Conservation (phyloP, 2,888 invertebrate species). For the Glyphotaelius pellucidus region DNA sequence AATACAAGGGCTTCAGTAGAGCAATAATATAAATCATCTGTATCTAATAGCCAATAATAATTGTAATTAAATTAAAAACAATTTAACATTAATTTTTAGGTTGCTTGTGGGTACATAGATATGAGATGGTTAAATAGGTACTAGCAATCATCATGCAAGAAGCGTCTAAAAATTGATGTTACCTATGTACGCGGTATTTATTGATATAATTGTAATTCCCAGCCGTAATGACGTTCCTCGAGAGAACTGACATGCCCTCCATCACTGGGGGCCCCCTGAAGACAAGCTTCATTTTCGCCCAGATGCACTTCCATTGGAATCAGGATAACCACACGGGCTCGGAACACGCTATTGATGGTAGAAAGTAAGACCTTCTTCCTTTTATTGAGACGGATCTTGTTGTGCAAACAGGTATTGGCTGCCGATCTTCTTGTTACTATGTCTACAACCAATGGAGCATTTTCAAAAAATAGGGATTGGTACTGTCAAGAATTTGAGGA, state of each 20-base stretch:
- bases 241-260: constrained; percentile 77
- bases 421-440: not conserved
- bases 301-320: constrained; percentile 90
- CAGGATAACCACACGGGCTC: constrained; percentile 86
- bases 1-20: too few species aligned
- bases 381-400: not conserved
- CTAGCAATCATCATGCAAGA: too few species aligned
- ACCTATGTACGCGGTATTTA: not conserved
- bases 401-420: not conserved
- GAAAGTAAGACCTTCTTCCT: constrained; percentile 74
- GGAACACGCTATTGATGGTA: constrained; percentile 87
- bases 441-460: not conserved
- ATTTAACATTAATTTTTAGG: too few species aligned
- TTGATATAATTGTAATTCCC: constrained; percentile 67
- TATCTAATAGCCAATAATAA: too few species aligned
- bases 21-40: too few species aligned
- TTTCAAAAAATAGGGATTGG: too few species aligned
- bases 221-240: constrained; percentile 81
- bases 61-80: too few species aligned
- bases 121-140: too few species aligned
- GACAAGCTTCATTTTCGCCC: constrained; percentile 84
- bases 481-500: too few species aligned
- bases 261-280: constrained; percentile 82
- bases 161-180: too few species aligned
- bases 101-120: too few species aligned